These are phyloP conservation scores for Tragelaphus oryx DNA, from an alignment of 2,797 vertebrate genomes.

Conservation along the genomic window DNA sequence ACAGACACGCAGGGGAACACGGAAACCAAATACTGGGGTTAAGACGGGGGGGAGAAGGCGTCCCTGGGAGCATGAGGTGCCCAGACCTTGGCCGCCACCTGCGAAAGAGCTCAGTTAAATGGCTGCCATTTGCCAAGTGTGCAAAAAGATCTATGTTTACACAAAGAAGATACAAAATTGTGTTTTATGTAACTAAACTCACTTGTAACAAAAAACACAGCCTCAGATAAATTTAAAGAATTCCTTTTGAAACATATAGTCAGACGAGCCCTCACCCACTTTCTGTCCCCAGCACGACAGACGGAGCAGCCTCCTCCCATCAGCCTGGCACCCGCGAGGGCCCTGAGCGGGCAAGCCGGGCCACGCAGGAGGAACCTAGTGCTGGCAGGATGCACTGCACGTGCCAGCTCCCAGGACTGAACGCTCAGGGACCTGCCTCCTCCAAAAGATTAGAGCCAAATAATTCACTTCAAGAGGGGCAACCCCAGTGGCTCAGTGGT, in stretches of 20 bases:
- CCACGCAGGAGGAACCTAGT: background rate
- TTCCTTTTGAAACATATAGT: too few relatives aligned
- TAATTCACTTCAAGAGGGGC: background rate
- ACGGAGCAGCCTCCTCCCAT: rapidly evolving
- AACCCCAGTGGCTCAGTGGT: background rate
- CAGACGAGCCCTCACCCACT: rapidly evolving
- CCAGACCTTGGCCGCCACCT: background rate
- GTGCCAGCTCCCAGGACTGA: background rate
- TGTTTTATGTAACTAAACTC: background rate
- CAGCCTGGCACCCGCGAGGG: too few relatives aligned
- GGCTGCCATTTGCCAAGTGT: background rate
- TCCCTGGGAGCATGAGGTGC: background rate
- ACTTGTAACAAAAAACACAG: background rate
- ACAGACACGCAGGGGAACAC: background rate
- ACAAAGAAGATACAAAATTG: background rate
- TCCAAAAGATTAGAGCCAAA: background rate
- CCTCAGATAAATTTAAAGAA: background rate
- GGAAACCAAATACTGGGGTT: too few relatives aligned
- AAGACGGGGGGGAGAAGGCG: background rate
- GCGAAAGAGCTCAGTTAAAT: background rate
- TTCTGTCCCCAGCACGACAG: rapidly evolving
- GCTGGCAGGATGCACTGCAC: rapidly evolving
- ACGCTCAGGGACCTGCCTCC: background rate
- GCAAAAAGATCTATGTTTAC: too few relatives aligned
- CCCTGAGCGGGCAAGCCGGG: background rate